Conservation (phyloP, 2,797 vertebrate species). For the Allobates femoralis region DNA sequence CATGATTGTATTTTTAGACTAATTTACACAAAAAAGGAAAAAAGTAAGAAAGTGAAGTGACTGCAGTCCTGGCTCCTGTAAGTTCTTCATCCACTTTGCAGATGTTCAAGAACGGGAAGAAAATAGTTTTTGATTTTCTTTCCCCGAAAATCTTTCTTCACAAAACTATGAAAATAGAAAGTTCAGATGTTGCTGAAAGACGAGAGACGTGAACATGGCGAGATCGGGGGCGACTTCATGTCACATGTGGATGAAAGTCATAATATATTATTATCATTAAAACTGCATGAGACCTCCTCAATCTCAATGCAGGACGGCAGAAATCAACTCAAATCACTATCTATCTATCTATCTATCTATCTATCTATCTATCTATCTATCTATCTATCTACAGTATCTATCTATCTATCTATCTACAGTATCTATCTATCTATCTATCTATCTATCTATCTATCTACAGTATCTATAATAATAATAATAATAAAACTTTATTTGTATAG, state of each 20-base stretch:
- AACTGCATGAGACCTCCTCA: background rate
- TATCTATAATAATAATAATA: too few species aligned
- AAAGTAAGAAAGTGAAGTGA: background rate
- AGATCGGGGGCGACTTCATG: background rate
- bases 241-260: background rate
- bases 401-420: background rate
- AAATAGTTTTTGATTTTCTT: background rate
- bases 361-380: background rate
- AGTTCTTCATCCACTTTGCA: background rate
- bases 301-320: too few species aligned
- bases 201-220: background rate
- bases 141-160: background rate
- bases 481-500: too few species aligned
- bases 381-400: background rate
- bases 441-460: too few species aligned
- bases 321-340: background rate
- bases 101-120: background rate
- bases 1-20: too few species aligned
- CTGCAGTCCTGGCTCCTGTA: background rate
- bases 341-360: background rate
- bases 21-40: background rate
- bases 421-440: too few species aligned
- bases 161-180: background rate
- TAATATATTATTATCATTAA: background rate
- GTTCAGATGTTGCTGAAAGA: constrained; percentile 2